Evolutionary conservation across 1,140 invertebrate genomes (phyloP).

Genomic region (Argopecten irradians): DNA sequence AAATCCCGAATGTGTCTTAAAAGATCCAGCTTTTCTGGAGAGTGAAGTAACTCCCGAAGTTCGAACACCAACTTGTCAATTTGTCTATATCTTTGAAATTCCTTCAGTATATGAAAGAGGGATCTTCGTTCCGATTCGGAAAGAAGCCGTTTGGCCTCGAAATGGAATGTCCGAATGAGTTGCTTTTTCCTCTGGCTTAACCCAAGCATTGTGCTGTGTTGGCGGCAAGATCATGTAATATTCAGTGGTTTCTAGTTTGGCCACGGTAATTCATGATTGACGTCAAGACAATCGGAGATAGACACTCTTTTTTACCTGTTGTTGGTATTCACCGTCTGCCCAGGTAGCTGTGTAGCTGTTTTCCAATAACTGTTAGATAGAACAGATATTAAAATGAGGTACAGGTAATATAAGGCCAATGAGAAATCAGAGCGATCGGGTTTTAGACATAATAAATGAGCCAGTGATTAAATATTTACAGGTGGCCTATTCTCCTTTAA

Average conservation of each 20-base stretch:
- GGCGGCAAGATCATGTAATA: neutral
- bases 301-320: neutral
- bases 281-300: neutral
- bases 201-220: neutral
- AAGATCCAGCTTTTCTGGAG: conserved; percentile 57
- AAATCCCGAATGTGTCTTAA: conserved; percentile 59
- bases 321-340: neutral
- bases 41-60: conserved; percentile 52
- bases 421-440: neutral
- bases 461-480: neutral
- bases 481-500: neutral
- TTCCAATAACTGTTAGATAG: neutral
- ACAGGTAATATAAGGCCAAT: neutral
- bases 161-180: conserved; percentile 24
- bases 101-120: conserved; percentile 57
- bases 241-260: neutral
- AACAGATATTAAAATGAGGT: neutral
- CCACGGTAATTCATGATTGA: too few species aligned
- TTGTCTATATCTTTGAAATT: conserved; percentile 53
- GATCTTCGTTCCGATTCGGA: conserved; percentile 49
- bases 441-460: neutral
- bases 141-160: conserved; percentile 29
- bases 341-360: neutral
- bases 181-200: conserved; percentile 20
- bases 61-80: conserved; percentile 55